Percentiles rank a stretch among this genome's conserved stretches.
These are phyloP conservation scores for Ibycter americanus DNA, from an alignment of 2,797 vertebrate genomes.

Conservation along the genomic window DNA sequence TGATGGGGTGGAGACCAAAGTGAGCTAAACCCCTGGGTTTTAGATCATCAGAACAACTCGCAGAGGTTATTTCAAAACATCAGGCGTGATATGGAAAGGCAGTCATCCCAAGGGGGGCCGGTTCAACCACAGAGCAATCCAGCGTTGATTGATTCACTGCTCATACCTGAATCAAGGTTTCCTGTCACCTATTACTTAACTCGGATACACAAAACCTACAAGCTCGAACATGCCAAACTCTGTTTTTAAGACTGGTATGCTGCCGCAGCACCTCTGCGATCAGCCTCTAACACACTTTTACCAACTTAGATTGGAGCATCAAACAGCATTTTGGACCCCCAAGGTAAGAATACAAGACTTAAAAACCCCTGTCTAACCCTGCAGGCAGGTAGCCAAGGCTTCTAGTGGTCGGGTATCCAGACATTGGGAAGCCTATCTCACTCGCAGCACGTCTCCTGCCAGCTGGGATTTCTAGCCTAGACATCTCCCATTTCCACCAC, in stretches of 20 bases:
- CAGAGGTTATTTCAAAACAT: background rate
- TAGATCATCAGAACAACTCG: background rate
- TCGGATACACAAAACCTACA: background rate
- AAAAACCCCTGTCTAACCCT: background rate
- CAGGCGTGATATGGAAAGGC: background rate
- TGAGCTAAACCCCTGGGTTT: background rate
- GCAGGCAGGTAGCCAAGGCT: background rate
- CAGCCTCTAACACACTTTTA: background rate
- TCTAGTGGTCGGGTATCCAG: too few species aligned
- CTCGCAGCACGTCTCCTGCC: background rate
- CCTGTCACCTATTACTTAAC: conserved; percentile 15
- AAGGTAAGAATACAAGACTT: background rate
- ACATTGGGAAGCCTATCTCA: background rate
- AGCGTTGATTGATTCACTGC: conserved; percentile 7
- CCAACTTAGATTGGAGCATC: fast-evolving
- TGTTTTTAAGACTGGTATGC: background rate
- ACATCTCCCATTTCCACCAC: background rate
- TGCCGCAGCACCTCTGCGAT: background rate
- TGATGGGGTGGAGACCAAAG: background rate
- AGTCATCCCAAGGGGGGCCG: background rate
- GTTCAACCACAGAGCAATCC: background rate
- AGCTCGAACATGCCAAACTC: background rate
- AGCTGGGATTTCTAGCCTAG: background rate
- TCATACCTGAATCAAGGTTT: background rate
- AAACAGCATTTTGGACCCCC: background rate